Percentiles rank a stretch among this genome's conserved stretches.
Evolutionary conservation across 2,888 invertebrate species (phyloP).

Genomic region (Epinotia brunnichana): DNA sequence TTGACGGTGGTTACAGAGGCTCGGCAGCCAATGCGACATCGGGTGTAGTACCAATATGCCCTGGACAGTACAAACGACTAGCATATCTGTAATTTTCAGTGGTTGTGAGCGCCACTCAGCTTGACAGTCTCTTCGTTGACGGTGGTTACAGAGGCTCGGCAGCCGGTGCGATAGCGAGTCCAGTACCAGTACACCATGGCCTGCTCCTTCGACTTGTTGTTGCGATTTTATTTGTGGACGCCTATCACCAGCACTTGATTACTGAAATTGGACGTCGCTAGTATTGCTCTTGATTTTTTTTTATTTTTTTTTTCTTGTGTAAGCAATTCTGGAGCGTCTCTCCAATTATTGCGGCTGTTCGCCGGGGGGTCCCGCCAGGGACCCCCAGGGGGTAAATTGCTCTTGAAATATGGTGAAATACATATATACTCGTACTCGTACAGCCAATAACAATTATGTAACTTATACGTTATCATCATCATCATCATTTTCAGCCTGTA

Average conservation of each 20-base stretch:
- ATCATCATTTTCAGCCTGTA: no score
- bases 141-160: conserved; percentile 8
- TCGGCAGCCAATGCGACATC: neutral
- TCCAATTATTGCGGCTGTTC: no score
- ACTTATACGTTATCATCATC: no score
- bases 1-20: conserved; percentile 7
- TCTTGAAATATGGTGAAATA: neutral
- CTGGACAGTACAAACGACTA: neutral
- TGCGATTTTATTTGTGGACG: conserved; percentile 12
- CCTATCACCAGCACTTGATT: conserved; percentile 27
- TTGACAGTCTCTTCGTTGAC: conserved; percentile 10
- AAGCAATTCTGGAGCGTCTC: no score
- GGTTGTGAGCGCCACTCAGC: conserved; percentile 2
- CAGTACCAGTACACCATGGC: conserved; percentile 10
- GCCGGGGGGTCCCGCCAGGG: no score
- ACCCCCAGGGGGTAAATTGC: no score
- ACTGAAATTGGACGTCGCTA: conserved; percentile 21
- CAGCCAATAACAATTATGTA: neutral
- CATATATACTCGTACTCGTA: neutral
- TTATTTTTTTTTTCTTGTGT: no score
- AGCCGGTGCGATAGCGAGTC: conserved; percentile 1
- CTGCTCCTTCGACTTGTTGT: conserved; percentile 11
- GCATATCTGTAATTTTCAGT: neutral
- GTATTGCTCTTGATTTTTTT: conserved; percentile 11
- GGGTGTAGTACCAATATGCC: conserved; percentile 8